Evolutionary conservation across 2,113 vertebrate genomes (phyloP).

Genomic region (Ellobius talpinus): DNA sequence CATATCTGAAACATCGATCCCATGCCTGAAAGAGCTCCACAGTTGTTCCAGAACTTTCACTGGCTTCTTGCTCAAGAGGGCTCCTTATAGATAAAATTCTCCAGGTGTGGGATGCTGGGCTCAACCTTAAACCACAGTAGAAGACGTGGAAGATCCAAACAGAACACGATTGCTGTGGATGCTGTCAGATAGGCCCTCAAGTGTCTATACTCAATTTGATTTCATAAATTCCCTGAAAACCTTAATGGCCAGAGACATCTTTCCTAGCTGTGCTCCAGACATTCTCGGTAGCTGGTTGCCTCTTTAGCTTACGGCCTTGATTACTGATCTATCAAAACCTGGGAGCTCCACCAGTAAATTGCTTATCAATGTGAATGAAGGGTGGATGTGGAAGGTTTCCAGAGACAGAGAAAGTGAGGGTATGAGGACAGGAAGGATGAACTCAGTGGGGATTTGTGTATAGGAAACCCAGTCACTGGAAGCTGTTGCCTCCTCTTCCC

Average conservation of each 20-base stretch:
- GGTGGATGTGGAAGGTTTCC: neutral
- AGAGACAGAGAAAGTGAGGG: neutral
- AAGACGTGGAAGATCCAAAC: neutral
- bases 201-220: neutral
- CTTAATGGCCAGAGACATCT: neutral
- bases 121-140: neutral
- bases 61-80: neutral
- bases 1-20: neutral
- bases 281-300: too few species aligned
- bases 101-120: neutral
- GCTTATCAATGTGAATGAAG: neutral
- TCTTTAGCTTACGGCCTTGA: neutral
- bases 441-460: neutral
- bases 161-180: neutral
- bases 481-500: neutral
- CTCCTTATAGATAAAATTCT: neutral
- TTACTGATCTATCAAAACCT: neutral
- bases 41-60: neutral
- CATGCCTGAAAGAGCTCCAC: neutral
- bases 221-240: neutral
- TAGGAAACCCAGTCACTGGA: neutral
- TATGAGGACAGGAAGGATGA: neutral
- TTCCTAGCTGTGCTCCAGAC: neutral
- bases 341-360: neutral
- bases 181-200: neutral